These are phyloP conservation scores for Pasiphila rectangulata DNA, from an alignment of 2,888 invertebrate genomes.

Conservation along the genomic window DNA sequence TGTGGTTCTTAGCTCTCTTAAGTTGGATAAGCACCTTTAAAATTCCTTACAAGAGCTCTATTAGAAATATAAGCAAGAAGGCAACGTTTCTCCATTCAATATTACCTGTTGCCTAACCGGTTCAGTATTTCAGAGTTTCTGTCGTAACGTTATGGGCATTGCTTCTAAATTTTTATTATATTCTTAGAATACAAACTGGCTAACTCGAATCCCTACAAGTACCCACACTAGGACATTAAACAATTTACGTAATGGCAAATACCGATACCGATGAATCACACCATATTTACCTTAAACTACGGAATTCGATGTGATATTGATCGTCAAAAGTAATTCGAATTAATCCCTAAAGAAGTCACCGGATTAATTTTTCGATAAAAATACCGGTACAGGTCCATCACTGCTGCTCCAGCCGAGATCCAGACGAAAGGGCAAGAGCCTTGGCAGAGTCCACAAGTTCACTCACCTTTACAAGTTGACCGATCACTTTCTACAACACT, in stretches of 20 bases:
- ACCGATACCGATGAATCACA: conserved; percentile 15
- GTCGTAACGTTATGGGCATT: conserved; percentile 9
- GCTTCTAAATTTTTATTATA: neutral
- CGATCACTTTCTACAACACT: conserved; percentile 50
- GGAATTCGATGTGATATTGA: conserved; percentile 4
- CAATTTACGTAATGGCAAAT: conserved; percentile 3
- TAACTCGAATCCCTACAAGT: neutral
- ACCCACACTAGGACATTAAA: neutral
- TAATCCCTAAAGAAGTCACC: neutral
- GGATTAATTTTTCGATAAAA: conserved; percentile 23
- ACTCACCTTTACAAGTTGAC: conserved; percentile 58
- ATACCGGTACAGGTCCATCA: conserved; percentile 31
- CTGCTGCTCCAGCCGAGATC: conserved; percentile 39
- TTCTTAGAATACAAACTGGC: conserved; percentile 5
- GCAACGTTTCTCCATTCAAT: conserved; percentile 9
- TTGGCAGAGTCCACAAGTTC: conserved; percentile 53
- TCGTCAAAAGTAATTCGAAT: conserved; percentile 1
- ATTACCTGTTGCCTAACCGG: conserved; percentile 21
- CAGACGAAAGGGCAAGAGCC: conserved; percentile 58
- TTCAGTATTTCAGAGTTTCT: conserved; percentile 17
- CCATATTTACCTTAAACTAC: conserved; percentile 9
- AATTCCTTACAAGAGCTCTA: neutral
- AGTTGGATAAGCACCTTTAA: neutral
- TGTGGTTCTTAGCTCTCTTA: neutral
- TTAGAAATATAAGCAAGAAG: conserved; percentile 5